Base-by-base conservation (phyloP, 2,113 vertebrate genomes). In the Pelmatolapia mariae region DNA sequence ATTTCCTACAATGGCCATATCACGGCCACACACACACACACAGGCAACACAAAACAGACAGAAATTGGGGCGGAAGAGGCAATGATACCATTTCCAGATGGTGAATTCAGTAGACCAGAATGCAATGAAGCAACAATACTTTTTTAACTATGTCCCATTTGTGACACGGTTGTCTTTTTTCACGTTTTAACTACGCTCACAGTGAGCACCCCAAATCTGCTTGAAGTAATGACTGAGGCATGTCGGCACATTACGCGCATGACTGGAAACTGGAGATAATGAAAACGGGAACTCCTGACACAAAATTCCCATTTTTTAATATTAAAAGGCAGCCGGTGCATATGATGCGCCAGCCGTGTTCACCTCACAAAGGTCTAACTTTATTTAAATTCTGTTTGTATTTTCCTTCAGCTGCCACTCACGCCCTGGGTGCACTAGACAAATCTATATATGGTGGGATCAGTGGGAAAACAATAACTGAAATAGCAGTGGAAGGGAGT, bases 391-490 rank as follows among this genome's bases (percentile, higher is more conserved):
- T 13, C 45, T 50, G 45, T 52, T 50, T 78, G 71, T 31, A 31
- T 78, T 78, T 13, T 19, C 10, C 26, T 12, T 31, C 24, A 78
- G 5, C 43, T 73, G 57, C 52, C 68, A 26, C 6, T 50, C 76
- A 1, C 4, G 10, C 84, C 53, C 36, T 52, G 10, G 68, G 22
- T 5, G 36, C 82, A 24, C 26, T 63, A 22, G n/a, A 29, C 80
- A 24, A 31, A 6, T 11, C 66, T 38, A 81, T 87, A 87, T 66
- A 19, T 54, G 31, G 31, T 47, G 16, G 73, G 45, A 81, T 59
- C 22, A 59, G 73, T 10, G 19, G 82, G 43, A 83, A 66, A 82
- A 87, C 85, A 81, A 81, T 87, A 85, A 57, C 7, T 31, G 85
- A 52, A 86, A 80, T 45, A 57, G 47, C 54, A 63, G 87, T 5